Conservation (phyloP, 1,140 invertebrate species). For the Ylistrum balloti region DNA sequence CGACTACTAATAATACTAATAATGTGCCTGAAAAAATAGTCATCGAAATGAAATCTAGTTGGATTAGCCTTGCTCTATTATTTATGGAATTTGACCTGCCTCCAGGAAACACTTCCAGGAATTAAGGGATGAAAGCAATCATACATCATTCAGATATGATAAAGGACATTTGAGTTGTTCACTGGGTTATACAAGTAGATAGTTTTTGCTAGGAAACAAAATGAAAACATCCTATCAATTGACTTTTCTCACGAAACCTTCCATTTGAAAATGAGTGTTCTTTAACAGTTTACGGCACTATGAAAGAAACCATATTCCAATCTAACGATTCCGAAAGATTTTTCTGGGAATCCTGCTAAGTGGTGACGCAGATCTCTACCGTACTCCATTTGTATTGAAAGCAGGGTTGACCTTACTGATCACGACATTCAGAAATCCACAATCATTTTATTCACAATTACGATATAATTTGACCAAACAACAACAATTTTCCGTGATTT, state of each 20-base stretch:
- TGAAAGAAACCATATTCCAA: slow-evolving; percentile 12
- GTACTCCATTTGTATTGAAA: neutral
- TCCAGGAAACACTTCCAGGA: too few relatives aligned
- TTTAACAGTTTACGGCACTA: neutral
- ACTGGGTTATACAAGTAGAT: too few relatives aligned
- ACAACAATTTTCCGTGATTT: slow-evolving; percentile 39
- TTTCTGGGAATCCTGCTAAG: neutral
- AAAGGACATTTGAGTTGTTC: too few relatives aligned
- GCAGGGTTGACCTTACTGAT: neutral
- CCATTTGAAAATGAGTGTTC: neutral
- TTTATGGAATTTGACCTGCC: too few relatives aligned
- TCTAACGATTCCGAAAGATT: neutral
- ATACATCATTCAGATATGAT: too few relatives aligned
- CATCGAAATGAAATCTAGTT: too few relatives aligned
- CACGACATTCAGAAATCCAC: slow-evolving; percentile 30
- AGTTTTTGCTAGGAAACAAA: neutral
- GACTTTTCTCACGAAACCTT: neutral
- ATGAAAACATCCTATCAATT: neutral
- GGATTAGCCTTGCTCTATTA: too few relatives aligned
- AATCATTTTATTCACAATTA: slow-evolving; percentile 40
- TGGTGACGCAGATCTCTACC: neutral
- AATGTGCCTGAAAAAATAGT: too few relatives aligned
- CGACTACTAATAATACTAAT: too few relatives aligned
- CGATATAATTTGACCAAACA: slow-evolving; percentile 2
- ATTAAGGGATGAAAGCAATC: too few relatives aligned